Evolutionary conservation across 2,888 invertebrate species (phyloP).

Genomic region (Aspidapion aeneum): DNA sequence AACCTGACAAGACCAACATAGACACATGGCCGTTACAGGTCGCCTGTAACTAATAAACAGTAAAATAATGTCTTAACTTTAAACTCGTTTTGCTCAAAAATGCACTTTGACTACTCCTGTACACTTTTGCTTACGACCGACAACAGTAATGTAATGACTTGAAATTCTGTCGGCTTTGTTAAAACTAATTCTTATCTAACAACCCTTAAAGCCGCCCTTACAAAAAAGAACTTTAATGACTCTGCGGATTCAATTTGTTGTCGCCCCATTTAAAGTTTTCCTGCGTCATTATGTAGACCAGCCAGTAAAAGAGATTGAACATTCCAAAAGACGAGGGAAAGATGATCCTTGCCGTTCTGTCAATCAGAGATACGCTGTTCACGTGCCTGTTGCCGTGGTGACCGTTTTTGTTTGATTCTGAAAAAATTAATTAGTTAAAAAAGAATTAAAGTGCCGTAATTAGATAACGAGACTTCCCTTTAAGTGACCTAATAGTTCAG

Average conservation of each 20-base stretch:
- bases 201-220: too few species aligned
- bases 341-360: slow-evolving; percentile 73
- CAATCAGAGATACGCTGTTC: slow-evolving; percentile 85
- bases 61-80: too few species aligned
- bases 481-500: slow-evolving; percentile 1
- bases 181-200: too few species aligned
- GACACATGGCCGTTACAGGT: too few species aligned
- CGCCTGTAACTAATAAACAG: too few species aligned
- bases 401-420: slow-evolving; percentile 45
- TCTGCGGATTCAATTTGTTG: slow-evolving; percentile 51
- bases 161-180: too few species aligned
- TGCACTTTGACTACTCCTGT: too few species aligned
- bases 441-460: background rate
- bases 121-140: too few species aligned
- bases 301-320: slow-evolving; percentile 88
- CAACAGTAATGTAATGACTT: too few species aligned
- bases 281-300: slow-evolving; percentile 75
- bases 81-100: too few species aligned
- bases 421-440: slow-evolving; percentile 21
- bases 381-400: slow-evolving; percentile 58
- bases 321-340: slow-evolving; percentile 84
- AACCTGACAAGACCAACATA: too few species aligned
- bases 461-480: slow-evolving; percentile 1
- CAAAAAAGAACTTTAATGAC: slow-evolving; percentile 26
- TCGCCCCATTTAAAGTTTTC: slow-evolving; percentile 73